These are phyloP conservation scores for Rhagium mordax DNA, from an alignment of 2,888 invertebrate genomes.

Conservation along the genomic window DNA sequence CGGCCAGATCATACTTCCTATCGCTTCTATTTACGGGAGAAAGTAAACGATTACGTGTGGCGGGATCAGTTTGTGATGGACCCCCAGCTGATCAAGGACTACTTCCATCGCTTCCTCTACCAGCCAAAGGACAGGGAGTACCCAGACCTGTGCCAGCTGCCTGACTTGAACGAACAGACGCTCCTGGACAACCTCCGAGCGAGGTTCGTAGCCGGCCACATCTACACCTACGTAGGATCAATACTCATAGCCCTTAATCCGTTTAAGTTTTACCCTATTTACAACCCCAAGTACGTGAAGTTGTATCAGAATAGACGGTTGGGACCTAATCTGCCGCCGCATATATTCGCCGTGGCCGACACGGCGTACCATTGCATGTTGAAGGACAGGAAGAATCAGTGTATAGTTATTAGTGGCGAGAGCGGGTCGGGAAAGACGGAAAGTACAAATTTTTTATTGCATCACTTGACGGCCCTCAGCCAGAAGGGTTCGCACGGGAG, in stretches of 20 bases:
- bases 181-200: conserved; percentile 91
- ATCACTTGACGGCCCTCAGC: conserved; percentile 94
- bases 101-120: conserved; percentile 91
- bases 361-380: conserved; percentile 96
- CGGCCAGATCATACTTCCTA: conserved; percentile 73
- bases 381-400: conserved; percentile 90
- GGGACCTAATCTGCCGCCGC: conserved; percentile 94
- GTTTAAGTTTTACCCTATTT: conserved; percentile 96
- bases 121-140: conserved; percentile 96
- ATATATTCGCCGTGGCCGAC: conserved; percentile 97
- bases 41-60: conserved; percentile 89
- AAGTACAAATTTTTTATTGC: conserved; percentile 94
- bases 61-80: conserved; percentile 91
- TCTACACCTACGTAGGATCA: conserved; percentile 96
- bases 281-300: conserved; percentile 97
- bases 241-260: conserved; percentile 96
- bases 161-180: conserved; percentile 95
- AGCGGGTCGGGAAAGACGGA: conserved; percentile 98
- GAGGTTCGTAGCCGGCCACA: conserved; percentile 92
- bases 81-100: conserved; percentile 93
- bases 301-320: conserved; percentile 94
- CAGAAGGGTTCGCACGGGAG: conserved; percentile 95
- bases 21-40: conserved; percentile 90
- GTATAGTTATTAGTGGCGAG: conserved; percentile 96
- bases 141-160: conserved; percentile 95